A percentile compares a stretch with the other conserved stretches of the same genome.
phyloP scores from a whole-genome alignment of 1,140 invertebrate species.

The Drosophila novamexicana region DNA sequence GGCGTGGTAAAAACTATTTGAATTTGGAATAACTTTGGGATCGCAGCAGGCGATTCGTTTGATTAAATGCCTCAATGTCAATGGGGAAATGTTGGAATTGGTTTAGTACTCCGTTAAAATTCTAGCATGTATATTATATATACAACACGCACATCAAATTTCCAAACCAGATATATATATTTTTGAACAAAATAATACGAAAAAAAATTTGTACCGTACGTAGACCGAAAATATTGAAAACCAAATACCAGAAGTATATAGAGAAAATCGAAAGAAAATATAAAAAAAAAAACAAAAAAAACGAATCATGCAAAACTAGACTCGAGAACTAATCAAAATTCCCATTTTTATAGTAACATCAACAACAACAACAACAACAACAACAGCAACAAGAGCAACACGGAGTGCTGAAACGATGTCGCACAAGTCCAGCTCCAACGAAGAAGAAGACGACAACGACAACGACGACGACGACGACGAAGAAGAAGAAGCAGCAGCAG shows the following conservation, averaged over 20 bases:
- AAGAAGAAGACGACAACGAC: not conserved
- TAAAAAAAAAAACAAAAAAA: no score
- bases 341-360: not conserved
- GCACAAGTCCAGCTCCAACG: not conserved
- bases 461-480: not conserved
- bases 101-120: constrained; percentile 10
- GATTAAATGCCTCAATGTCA: not conserved
- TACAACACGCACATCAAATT: constrained; percentile 2
- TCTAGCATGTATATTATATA: constrained; percentile 12
- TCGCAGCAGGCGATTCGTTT: not conserved
- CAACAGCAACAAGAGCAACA: not conserved
- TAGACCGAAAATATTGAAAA: not conserved
- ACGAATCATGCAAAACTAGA: not conserved
- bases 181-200: not conserved
- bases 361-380: not conserved
- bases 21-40: not conserved
- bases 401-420: not conserved
- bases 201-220: not conserved
- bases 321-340: not conserved
- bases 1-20: no score
- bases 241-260: no score
- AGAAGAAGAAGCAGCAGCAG: not conserved
- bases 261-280: no score
- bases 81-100: not conserved
- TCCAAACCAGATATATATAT: constrained; percentile 2